phyloP scores from a whole-genome alignment of 2,113 vertebrate species.

The Pseudopodoces humilis region DNA sequence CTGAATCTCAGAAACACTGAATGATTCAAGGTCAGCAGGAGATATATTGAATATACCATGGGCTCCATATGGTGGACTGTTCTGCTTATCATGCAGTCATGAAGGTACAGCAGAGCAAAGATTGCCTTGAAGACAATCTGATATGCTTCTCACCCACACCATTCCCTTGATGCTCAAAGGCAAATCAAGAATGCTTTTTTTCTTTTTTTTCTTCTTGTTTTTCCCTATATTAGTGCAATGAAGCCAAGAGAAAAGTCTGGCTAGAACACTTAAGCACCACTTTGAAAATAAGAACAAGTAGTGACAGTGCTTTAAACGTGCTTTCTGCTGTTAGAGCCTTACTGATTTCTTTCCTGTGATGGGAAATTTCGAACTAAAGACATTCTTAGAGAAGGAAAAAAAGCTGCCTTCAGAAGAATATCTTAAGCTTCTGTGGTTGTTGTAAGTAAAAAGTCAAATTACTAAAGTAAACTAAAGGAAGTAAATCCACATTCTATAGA shows the following conservation, averaged over 20 bases:
- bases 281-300: neutral
- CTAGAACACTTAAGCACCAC: neutral
- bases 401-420: neutral
- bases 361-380: neutral
- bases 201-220: too few relatives aligned
- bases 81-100: neutral
- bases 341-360: neutral
- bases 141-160: neutral
- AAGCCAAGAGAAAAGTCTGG: neutral
- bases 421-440: neutral
- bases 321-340: neutral
- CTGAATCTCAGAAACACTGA: neutral
- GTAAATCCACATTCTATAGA: neutral
- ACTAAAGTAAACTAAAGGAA: slow-evolving; percentile 39
- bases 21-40: neutral
- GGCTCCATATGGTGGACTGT: neutral
- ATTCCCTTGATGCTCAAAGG: neutral
- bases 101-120: neutral
- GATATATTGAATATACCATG: neutral
- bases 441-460: slow-evolving; percentile 32
- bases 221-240: neutral
- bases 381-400: neutral
- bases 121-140: neutral
- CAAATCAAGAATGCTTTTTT: neutral
- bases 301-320: neutral